Percentiles rank a stretch among this genome's conserved stretches.
Evolutionary conservation across 2,797 vertebrate genomes (phyloP).

Genomic region (Clarias pachynema): DNA sequence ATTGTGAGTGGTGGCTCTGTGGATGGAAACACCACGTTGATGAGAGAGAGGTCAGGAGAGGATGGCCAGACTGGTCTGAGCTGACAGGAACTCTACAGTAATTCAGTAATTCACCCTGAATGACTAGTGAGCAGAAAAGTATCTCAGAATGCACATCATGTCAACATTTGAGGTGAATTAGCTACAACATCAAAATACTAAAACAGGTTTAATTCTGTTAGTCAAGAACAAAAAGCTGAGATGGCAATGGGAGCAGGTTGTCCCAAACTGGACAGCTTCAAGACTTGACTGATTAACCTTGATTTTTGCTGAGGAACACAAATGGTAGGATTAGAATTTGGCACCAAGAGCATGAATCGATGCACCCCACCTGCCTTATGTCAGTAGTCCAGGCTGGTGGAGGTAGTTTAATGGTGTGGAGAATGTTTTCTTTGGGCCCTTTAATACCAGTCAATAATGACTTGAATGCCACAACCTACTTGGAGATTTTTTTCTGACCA

Average conservation of each 20-base stretch:
- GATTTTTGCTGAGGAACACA: not conserved
- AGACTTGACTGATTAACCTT: not conserved
- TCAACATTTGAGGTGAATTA: not conserved
- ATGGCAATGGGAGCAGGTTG: too few relatives aligned
- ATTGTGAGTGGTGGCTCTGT: not conserved
- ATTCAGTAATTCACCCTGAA: not conserved
- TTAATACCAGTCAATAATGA: not conserved
- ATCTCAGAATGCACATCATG: not conserved
- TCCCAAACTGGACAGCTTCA: not conserved
- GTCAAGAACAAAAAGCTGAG: not conserved
- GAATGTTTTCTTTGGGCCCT: not conserved
- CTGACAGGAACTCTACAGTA: not conserved
- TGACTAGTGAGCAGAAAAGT: not conserved
- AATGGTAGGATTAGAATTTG: not conserved
- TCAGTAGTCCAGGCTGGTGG: not conserved
- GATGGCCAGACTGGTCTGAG: not conserved
- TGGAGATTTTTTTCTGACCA: not conserved
- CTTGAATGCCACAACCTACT: not conserved
- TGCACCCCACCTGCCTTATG: not conserved
- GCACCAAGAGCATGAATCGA: not conserved
- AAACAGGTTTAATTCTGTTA: not conserved
- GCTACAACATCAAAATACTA: not conserved
- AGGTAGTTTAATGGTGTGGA: not conserved
- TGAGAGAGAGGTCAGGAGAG: not conserved
- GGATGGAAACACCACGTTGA: not conserved